Conservation (phyloP, 2,888 invertebrate species). For the Erannis defoliaria region DNA sequence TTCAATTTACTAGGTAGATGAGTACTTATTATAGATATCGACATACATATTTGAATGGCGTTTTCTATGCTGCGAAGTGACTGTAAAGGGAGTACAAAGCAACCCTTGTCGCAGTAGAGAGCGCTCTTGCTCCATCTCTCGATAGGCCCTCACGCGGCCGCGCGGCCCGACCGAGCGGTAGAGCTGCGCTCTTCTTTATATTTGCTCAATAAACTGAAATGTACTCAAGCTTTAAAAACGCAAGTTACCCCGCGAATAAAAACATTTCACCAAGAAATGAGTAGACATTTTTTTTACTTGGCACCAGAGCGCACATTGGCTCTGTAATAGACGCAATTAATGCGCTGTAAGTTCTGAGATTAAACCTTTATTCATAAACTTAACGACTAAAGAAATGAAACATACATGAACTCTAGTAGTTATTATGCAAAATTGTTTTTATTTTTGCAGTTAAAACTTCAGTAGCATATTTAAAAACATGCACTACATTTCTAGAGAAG, state of each 20-base stretch:
- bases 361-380: conserved; percentile 11
- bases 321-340: conserved; percentile 14
- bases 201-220: conserved; percentile 62
- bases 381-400: background rate
- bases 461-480: no score
- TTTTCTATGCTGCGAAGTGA: conserved; percentile 66
- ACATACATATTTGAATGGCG: conserved; percentile 40
- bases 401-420: background rate
- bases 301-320: conserved; percentile 12
- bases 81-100: conserved; percentile 76
- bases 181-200: conserved; percentile 54
- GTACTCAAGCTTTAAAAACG: conserved; percentile 50
- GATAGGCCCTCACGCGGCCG: conserved; percentile 67
- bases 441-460: no score
- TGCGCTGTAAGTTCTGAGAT: conserved; percentile 22
- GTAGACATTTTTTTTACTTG: conserved; percentile 28
- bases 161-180: conserved; percentile 29
- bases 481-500: conserved; percentile 49
- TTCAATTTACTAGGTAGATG: background rate
- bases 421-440: background rate
- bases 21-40: conserved; percentile 12
- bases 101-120: conserved; percentile 74
- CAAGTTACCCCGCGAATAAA: conserved; percentile 31
- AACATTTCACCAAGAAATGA: conserved; percentile 24
- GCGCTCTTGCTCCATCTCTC: conserved; percentile 74